Evolutionary conservation across 2,888 invertebrate species (phyloP).

Genomic region (Chrysolina haemoptera): DNA sequence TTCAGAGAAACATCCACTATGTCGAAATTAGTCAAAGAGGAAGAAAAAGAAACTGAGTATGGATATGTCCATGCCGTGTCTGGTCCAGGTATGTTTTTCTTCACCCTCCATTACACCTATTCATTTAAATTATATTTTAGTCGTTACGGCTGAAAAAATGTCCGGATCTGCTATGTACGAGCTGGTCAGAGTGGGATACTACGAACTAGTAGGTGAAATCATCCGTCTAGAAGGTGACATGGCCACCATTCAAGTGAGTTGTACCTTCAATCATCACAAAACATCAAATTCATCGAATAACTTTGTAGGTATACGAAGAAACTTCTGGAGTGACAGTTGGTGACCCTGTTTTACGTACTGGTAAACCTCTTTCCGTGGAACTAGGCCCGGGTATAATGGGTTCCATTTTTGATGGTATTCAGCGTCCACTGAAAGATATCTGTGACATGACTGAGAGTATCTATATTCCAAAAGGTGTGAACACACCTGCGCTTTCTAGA

Average conservation of each 20-base stretch:
- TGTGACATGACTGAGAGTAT: slow-evolving; percentile 94
- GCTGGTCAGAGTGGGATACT: slow-evolving; percentile 98
- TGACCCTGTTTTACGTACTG: slow-evolving; percentile 98
- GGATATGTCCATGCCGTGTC: slow-evolving; percentile 98
- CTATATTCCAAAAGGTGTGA: slow-evolving; percentile 99
- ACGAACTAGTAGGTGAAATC: slow-evolving; percentile 99
- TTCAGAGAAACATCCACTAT: slow-evolving; percentile 70
- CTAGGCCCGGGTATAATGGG: slow-evolving; percentile 99
- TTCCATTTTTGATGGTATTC: slow-evolving; percentile 99
- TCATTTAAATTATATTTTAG: slow-evolving; percentile 71
- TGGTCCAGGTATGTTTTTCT: slow-evolving; percentile 85
- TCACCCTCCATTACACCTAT: slow-evolving; percentile 13
- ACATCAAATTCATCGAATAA: neutral
- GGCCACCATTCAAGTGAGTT: slow-evolving; percentile 97
- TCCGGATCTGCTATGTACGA: slow-evolving; percentile 99
- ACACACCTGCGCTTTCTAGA: slow-evolving; percentile 91
- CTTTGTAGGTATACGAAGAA: slow-evolving; percentile 87
- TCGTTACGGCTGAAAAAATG: slow-evolving; percentile 99
- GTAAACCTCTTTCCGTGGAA: slow-evolving; percentile 99
- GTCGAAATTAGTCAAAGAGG: slow-evolving; percentile 82
- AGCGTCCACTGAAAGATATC: slow-evolving; percentile 98
- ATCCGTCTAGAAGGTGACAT: slow-evolving; percentile 99
- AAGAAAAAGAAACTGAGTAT: slow-evolving; percentile 89
- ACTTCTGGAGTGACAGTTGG: slow-evolving; percentile 99
- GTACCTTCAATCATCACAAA: neutral